Conservation (phyloP, 2,113 vertebrate genomes). For the Caranx ignobilis region DNA sequence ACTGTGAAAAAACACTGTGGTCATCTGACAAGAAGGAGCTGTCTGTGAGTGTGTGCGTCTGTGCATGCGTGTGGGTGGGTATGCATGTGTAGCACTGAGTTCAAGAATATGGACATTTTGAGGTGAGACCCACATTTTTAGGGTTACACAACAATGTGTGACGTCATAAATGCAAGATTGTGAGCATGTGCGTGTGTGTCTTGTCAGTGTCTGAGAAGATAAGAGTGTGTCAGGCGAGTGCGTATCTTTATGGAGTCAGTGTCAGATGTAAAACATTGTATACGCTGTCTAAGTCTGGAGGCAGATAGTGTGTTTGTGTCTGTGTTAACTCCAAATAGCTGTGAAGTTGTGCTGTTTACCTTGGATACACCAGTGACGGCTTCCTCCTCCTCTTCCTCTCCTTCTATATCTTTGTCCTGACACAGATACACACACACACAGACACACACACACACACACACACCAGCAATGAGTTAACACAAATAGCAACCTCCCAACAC, state of each 20-base stretch:
- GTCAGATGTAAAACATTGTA: conserved; percentile 17
- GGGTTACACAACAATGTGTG: conserved; percentile 2
- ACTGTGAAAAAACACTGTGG: not conserved
- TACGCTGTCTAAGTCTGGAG: not conserved
- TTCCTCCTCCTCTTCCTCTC: conserved; percentile 79
- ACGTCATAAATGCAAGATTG: not conserved
- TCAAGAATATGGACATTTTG: conserved; percentile 12
- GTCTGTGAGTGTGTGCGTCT: not conserved
- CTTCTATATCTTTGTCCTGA: conserved; percentile 79
- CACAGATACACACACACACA: conserved; percentile 52
- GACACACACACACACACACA: conserved; percentile 41
- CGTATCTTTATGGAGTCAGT: conserved; percentile 17
- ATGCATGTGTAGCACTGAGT: not conserved
- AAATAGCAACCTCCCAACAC: conserved; percentile 48
- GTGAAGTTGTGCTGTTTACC: conserved; percentile 68
- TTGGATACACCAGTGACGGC: conserved; percentile 64
- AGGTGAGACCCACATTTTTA: conserved; percentile 9
- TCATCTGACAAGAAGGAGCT: conserved; percentile 18
- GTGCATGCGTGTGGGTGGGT: not conserved
- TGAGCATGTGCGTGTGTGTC: conserved; percentile 18
- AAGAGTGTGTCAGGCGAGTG: conserved; percentile 3
- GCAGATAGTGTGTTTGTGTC: conserved; percentile 36
- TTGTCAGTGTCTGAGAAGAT: conserved; percentile 31
- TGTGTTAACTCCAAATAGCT: conserved; percentile 41
- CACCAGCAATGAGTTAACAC: conserved; percentile 48